Evolutionary conservation across 2,888 invertebrate species (phyloP).

Genomic region (Apodemia duryi): DNA sequence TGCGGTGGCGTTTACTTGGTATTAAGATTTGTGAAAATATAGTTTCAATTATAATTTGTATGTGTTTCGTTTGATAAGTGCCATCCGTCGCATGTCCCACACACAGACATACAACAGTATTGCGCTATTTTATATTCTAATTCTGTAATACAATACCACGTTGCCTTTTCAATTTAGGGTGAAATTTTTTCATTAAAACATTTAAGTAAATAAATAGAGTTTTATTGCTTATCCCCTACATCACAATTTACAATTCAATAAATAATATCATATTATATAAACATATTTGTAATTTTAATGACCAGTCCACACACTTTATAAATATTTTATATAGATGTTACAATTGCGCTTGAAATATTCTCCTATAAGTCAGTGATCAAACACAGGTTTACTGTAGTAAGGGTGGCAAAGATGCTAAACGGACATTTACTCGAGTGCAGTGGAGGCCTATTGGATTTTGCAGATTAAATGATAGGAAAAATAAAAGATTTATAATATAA

Average conservation of each 20-base stretch:
- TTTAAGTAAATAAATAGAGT: slow-evolving; percentile 58
- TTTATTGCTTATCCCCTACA: slow-evolving; percentile 28
- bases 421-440: too few relatives aligned
- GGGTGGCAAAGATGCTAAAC: too few relatives aligned
- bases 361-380: too few relatives aligned
- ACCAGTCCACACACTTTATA: too few relatives aligned
- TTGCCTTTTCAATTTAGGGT: slow-evolving; percentile 77
- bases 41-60: slow-evolving; percentile 47
- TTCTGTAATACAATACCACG: slow-evolving; percentile 74
- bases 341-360: too few relatives aligned
- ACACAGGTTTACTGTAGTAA: too few relatives aligned
- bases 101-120: slow-evolving; percentile 37
- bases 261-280: too few relatives aligned
- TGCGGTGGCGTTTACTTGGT: slow-evolving; percentile 65
- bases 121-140: slow-evolving; percentile 46
- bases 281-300: too few relatives aligned
- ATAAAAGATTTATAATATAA: too few relatives aligned
- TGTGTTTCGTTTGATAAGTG: slow-evolving; percentile 58
- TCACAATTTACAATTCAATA: background rate
- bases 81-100: slow-evolving; percentile 50
- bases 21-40: slow-evolving; percentile 43
- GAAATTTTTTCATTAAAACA: slow-evolving; percentile 75
- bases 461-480: too few relatives aligned
- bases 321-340: too few relatives aligned
- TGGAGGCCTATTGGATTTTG: too few relatives aligned